phyloP scores from a whole-genome alignment of 2,888 invertebrate genomes.

The Ochropacha duplaris region DNA sequence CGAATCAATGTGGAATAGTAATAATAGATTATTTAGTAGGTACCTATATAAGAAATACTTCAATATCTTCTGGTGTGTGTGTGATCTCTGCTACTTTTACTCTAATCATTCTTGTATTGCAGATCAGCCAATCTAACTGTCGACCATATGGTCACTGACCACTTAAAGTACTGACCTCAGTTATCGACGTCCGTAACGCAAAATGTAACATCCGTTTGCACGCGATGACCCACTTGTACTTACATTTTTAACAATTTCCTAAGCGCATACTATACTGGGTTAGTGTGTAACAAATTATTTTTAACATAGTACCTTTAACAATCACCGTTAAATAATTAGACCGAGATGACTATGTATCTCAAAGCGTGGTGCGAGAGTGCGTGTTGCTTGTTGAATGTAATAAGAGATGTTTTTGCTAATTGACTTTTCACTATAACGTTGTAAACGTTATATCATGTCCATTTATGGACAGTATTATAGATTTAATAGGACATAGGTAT shows the following conservation, averaged over 20 bases:
- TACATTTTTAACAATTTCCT: conserved; percentile 22
- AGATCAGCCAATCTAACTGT: background rate
- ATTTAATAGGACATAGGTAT: no score
- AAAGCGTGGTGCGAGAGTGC: conserved; percentile 15
- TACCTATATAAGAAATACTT: background rate
- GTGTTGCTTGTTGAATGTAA: no score
- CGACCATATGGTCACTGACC: background rate
- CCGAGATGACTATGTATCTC: conserved; percentile 32
- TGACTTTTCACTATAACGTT: no score
- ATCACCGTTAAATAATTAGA: conserved; percentile 35
- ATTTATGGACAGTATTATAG: no score
- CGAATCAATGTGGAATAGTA: background rate
- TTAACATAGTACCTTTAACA: conserved; percentile 18
- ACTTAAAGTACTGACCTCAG: background rate
- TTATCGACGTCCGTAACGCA: background rate
- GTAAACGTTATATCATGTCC: no score
- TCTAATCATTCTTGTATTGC: background rate
- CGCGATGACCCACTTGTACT: conserved; percentile 21
- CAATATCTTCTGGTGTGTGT: background rate
- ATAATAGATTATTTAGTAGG: background rate
- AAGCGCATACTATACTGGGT: conserved; percentile 19
- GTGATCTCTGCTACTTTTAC: background rate
- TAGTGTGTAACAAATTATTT: conserved; percentile 28
- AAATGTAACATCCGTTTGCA: conserved; percentile 19
- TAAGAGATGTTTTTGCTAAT: no score